These are phyloP conservation scores for Therioaphis trifolii DNA, from an alignment of 2,888 invertebrate genomes.

Conservation along the genomic window DNA sequence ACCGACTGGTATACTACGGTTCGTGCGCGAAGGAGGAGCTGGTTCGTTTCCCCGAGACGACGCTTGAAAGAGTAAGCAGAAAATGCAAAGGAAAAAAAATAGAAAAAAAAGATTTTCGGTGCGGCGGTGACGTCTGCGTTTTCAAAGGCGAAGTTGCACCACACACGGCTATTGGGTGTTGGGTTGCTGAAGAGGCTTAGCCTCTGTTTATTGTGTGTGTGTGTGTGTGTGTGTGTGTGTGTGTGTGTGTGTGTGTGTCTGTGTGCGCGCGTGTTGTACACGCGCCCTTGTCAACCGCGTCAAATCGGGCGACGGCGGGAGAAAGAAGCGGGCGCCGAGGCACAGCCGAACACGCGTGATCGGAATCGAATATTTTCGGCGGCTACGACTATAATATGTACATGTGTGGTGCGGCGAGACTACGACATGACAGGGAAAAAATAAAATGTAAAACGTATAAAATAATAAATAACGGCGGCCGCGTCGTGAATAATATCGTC, in stretches of 20 bases:
- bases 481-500: background rate
- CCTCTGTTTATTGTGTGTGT: background rate
- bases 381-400: background rate
- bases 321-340: background rate
- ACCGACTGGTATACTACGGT: background rate
- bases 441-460: background rate
- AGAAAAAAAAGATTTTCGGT: conserved; percentile 11
- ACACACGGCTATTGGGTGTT: background rate
- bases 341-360: conserved; percentile 14
- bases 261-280: background rate
- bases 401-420: background rate
- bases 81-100: background rate
- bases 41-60: conserved; percentile 11
- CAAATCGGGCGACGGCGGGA: background rate
- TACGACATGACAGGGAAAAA: background rate
- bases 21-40: background rate
- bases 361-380: conserved; percentile 36
- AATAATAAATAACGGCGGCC: conserved; percentile 5
- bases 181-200: background rate
- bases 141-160: conserved; percentile 27
- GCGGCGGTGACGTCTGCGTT: background rate
- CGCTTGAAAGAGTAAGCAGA: conserved; percentile 16
- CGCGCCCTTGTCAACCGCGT: conserved; percentile 11
- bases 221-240: background rate
- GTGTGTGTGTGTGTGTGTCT: background rate